Base-by-base conservation (phyloP, 1,140 invertebrate genomes). In the Vollenhovia emeryi region DNA sequence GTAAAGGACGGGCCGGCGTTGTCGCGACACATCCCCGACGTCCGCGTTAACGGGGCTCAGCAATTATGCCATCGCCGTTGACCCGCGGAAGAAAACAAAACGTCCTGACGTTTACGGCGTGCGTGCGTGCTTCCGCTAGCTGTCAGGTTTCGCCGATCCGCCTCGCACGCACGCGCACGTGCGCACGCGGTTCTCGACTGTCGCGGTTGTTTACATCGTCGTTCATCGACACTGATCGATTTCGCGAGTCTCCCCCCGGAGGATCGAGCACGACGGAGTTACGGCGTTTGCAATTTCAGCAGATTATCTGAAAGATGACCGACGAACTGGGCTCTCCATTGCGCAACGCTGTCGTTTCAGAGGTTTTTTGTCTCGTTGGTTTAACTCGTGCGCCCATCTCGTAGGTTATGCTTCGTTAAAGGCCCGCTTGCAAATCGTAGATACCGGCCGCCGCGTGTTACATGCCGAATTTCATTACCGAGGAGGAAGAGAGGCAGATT, bases 391-490 rank as follows among this genome's bases (percentile, higher is more conserved):
- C 0, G 18, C 13, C 27, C n/a, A 30, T 48, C 6, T 43, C 6
- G 2, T 7, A 79, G 66, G 76, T 90, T 90, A 85, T 82, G 36
- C 73, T 62, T 60, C 7, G 33, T 64, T 68, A 13, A 45, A 13
- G 52, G 8, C n/a, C 4, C 27, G 4, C 9, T 57, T 48, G 13
- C 21, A 52, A 82, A 73, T 27, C 59, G 21, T 15, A 98, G 97
- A 95, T 96, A 68, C 97, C 98, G 48, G 92, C 96, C 6, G 96
- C 96, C 50, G 96, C 97, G 18, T 98, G 96, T 94, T 99, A 99
- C 94, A 96, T 99, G 94, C 97, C 98, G 15, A 97, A 99, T 92
- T 99, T 99, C 93, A 97, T 99, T 84, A 97, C 96, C 6, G 94
- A 95, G 88, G 96, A 96, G 83, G 98, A 99, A 94, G 99, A 99